Base-by-base conservation (phyloP, 2,797 vertebrate species). In the Hipposideros larvatus region DNA sequence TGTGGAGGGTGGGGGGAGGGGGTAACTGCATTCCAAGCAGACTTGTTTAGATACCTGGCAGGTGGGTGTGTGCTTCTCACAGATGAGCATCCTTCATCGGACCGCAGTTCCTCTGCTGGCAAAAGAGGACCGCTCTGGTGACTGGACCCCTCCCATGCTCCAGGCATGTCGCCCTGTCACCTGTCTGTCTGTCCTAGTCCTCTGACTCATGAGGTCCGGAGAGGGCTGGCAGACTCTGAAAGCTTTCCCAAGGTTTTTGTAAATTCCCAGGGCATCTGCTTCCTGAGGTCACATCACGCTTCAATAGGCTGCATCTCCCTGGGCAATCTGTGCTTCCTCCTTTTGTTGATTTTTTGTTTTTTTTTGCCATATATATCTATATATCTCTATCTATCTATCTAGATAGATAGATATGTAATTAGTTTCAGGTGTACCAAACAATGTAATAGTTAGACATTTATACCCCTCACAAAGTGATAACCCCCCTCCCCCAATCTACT, bases 101-200 rank as follows among this genome's bases (percentile, higher is more conserved):
- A 19, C 0, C 1, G 13, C 15, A 22, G 22, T 55, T 37, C 59
- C 11, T 31, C 26, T 41, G 10, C 4, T 14, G 41, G 48, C 14
- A 13, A n/a, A 63, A 74, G 53, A 74, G 22, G 1, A 41, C 48
- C 14, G 48, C 13, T 13, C 4, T 51, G 11, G 1, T 43, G 11
- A 5, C 14, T n/a, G 22, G 65, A 51, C 1, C 55, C 55, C 5
- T 61, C 16, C n/a, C 91, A 2, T 2, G 10, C 1, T 28, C 11
- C 16, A 31, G 37, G 4, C 7, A 1, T 43, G n/a, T 51, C 11
- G 53, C 26, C 24, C 34, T 74, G 48, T 63, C 57, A 1, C 11
- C 16, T 70, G n/a, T 14, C 7, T 71, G 61, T 66, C 31, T 0
- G 5, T 14, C 0, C 0, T 48, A 2, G n/a, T 24, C 31, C 48